Evolutionary conservation across 2,113 vertebrate genomes (phyloP), one percentile per base, ranked within the genome.

Genomic region (Bufo gargarizans): DNA sequence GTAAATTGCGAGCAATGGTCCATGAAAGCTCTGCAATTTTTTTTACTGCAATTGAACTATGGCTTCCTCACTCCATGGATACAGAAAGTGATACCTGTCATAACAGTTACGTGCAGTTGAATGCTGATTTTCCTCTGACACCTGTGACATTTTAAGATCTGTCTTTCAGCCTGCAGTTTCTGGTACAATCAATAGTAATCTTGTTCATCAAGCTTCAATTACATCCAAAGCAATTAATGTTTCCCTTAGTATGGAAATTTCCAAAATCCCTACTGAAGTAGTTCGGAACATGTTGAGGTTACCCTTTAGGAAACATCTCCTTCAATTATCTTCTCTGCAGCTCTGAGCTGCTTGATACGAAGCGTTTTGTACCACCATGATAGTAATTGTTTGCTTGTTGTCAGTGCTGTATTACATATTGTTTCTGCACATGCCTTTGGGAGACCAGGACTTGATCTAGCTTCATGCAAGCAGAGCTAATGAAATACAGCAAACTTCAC

Each of bases 381-480:
- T 85, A 17, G 83, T 74, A 85, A 85, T 85, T 85, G 83, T 84
- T 84, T 84, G 71, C 83, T 74, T 85, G 67, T 74, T 72, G 53
- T 56, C 33, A 33, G 69, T 45, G 14, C 63, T 85, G 43, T 77
- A 77, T 77, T 69, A 61, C 61, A 77, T 50, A 43, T 47, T 43
- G 63, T 61, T 61, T 55, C 72, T 63, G 17, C 83, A 6, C 59
- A 45, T 56, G 50, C 71, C 72, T 63, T 72, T 86, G 84, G 84
- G 56, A 77, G 71, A 22, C 22, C 67, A 45, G 19, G 47, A n/a
- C 63, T 74, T 71, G 45, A n/a, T 84, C 19, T 74, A 58, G 22
- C 50, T 74, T 85, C 67, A 85, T 55, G 50, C 83, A 56, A 72
- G 69, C 47, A 58, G 55, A 74, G 49, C 53, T 69, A 71, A 84